Evolutionary conservation across 2,888 invertebrate species (phyloP), one percentile per base, ranked within the genome.

Genomic region (Caenorhabditis drosophilae): DNA sequence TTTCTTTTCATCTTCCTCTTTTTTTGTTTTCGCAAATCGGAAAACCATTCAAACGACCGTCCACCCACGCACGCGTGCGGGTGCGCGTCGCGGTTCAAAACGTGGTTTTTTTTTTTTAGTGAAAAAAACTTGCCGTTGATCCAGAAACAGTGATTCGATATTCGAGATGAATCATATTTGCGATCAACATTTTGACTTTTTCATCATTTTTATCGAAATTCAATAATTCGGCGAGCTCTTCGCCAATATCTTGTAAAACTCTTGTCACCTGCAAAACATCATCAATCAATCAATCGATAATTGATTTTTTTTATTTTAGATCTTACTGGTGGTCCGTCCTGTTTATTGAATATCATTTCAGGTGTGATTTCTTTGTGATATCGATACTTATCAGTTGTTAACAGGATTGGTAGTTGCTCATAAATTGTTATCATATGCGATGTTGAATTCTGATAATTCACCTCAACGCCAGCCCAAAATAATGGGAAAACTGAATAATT

Each of bases 381-480:
- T 15, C 47, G 47, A 35, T 72, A 72, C 16, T 60, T 49, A 18
- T 61, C 55, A 0, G 59, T 53, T 0, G 61, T 23, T 45, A 69
- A 23, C 12, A 72, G 45, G 4, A 72, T 60, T 4, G 72, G 72
- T 11, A 72, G 54, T 58, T 72, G 72, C 31, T 66, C 66, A 35
- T 72, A 72, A 34, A 72, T 64, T 55, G 72, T 69, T 27, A 72
- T 63, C 46, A 72, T 41, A 50, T 72, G 51, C n/a, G 52, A 41
- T 16, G 57, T 61, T 1, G 69, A 69, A 35, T 72, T 40, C 25
- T 53, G 18, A 44, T 72, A 69, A 47, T 62, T 72, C 6, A 69
- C 69, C 45, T 72, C 68, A 11, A 72, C 72, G 20, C 72, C 72
- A 1, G 67, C 72, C 56, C 69, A 72, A 36, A 72, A 69, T 27